Conservation (phyloP, 2,113 vertebrate species). For the rabbit (Oryctolagus cuniculus) region DNA sequence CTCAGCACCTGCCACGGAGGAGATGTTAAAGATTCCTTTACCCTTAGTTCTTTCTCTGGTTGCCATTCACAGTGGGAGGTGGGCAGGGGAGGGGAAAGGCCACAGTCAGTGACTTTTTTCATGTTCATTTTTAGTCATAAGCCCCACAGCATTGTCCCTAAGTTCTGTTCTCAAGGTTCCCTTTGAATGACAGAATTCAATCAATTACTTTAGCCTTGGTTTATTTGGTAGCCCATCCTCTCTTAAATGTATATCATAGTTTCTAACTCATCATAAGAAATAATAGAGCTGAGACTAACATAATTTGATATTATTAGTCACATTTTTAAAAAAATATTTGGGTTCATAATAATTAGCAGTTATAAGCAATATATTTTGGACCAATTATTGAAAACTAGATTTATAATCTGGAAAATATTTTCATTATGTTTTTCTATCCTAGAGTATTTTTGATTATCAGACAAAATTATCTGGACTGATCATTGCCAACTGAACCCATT, state of each 20-base stretch:
- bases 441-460: background rate
- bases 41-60: background rate
- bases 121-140: constrained; percentile 2
- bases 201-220: background rate
- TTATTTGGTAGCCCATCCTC: background rate
- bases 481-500: background rate
- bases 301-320: background rate
- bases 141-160: background rate
- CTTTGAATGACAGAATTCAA: constrained; percentile 11
- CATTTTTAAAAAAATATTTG: background rate
- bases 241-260: background rate
- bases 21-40: background rate
- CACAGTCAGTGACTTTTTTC: background rate
- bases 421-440: background rate
- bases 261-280: constrained; percentile 3
- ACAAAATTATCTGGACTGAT: background rate
- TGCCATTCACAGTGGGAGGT: background rate
- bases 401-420: background rate
- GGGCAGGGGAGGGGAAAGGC: too few species aligned
- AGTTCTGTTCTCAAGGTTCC: background rate
- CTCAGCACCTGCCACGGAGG: background rate
- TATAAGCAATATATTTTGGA: constrained; percentile 8
- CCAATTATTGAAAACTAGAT: background rate
- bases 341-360: background rate
- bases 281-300: background rate